Percentiles rank a stretch among this genome's conserved stretches.
Conservation (phyloP, 2,797 vertebrate genomes). For the Cephalopachus bancanus region DNA sequence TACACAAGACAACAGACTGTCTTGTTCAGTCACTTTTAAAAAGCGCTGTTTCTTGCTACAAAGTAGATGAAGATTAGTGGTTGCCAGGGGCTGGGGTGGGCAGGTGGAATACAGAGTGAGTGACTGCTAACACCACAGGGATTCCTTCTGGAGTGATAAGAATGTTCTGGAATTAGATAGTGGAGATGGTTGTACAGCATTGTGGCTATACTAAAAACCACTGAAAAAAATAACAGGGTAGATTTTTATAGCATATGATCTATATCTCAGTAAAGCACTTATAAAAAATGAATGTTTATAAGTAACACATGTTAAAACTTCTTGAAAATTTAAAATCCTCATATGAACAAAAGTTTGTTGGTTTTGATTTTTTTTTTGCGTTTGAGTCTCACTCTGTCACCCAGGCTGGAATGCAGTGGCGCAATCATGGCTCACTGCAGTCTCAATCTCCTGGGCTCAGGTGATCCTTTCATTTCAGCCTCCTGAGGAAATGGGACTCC, state of each 20-base stretch:
- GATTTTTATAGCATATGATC: background rate
- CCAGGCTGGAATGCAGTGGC: too few species aligned
- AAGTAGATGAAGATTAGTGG: background rate
- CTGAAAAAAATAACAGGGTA: background rate
- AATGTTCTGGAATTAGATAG: too few species aligned
- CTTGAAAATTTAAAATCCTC: slow-evolving; percentile 24
- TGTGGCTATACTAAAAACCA: background rate
- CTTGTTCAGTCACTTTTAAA: background rate
- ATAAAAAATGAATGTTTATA: background rate
- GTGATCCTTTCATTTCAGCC: too few species aligned
- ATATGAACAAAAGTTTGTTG: background rate
- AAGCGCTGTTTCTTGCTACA: background rate
- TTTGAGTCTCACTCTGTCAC: too few species aligned
- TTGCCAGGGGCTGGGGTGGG: background rate
- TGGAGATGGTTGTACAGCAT: too few species aligned
- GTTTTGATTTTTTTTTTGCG: background rate
- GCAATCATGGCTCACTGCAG: too few species aligned
- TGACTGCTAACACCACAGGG: too few species aligned
- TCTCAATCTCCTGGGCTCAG: too few species aligned
- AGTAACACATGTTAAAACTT: background rate
- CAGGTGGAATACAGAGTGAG: too few species aligned
- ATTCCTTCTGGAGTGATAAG: too few species aligned
- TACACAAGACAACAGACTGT: background rate
- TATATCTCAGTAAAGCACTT: background rate
- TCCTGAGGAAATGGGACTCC: too few species aligned